Base-by-base conservation (phyloP, 2,113 vertebrate species). In the Xenus cinereus region DNA sequence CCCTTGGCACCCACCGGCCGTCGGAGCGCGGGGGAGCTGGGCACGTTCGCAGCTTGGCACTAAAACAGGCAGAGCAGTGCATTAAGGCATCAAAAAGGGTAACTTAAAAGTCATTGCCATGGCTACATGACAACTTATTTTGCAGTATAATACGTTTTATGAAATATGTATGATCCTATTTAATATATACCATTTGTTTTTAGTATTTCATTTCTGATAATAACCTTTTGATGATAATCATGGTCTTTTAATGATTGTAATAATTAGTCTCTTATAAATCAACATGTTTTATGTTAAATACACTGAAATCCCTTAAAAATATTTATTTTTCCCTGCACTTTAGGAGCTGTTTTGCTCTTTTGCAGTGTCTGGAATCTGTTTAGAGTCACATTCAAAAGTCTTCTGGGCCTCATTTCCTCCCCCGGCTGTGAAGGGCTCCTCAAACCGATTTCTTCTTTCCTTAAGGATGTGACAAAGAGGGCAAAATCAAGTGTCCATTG, bases 31-130 rank as follows among this genome's bases (percentile, higher is more conserved):
- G 20, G 73, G 72, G 90, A 21, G 76, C 76, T 53, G 76, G 82
- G 64, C 80, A 69, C 24, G 22, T 89, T 60, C 60, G 20, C 66
- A 87, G 62, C 33, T 41, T 66, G 94, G 73, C 91, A 66, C 91
- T 35, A 46, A 76, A 82, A 73, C 86, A 57, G n/a, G 62, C 86
- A 87, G 81, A 95, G 77, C 84, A 30, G 74, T 53, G 81, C 91
- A 91, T 79, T 84, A 94, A 92, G 81, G 90, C 90, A 89, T 79
- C 96, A 84, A 80, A 96, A 85, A 90, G 81, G 87, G 94, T 48
- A 91, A 82, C 80, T 82, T 73, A 95, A 82, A 96, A 96, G 97
- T 84, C 95, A 97, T 97, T 87, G 92, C 97, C 92, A 96, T 95
- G 94, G 91, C 86, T 96, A 96, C 92, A 2, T 89, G 94, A 92